These are phyloP conservation scores for Sapayoa aenigma DNA, from an alignment of 2,113 vertebrate species.

Conservation along the genomic window DNA sequence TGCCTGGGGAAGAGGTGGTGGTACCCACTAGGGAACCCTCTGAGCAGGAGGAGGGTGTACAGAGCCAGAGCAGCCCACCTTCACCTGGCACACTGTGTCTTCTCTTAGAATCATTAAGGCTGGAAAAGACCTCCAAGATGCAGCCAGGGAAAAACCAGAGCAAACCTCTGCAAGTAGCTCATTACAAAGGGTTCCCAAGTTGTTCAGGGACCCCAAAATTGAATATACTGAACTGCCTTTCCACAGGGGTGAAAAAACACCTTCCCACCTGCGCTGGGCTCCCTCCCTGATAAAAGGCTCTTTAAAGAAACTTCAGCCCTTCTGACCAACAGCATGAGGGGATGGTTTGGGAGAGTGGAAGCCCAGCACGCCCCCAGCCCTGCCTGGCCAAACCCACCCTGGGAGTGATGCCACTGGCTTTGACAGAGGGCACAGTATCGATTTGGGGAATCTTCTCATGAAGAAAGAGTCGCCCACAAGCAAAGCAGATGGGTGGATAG, in stretches of 20 bases:
- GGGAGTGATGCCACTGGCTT: background rate
- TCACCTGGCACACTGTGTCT: background rate
- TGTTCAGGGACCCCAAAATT: background rate
- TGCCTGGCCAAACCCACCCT: background rate
- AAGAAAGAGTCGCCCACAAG: conserved; percentile 17
- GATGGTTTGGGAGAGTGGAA: background rate
- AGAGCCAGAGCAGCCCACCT: background rate
- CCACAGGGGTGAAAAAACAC: background rate
- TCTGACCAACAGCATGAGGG: background rate
- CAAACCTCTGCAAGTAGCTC: background rate
- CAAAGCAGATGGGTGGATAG: background rate
- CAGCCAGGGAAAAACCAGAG: background rate
- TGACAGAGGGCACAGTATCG: background rate
- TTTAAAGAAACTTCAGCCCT: background rate
- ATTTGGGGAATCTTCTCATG: background rate
- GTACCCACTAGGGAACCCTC: background rate
- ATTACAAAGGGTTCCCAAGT: background rate
- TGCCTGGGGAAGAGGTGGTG: background rate
- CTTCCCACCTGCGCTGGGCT: fast-evolving
- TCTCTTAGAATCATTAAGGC: background rate
- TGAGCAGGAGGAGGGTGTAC: background rate
- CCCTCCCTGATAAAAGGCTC: background rate
- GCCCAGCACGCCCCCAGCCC: fast-evolving
- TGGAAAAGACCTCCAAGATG: background rate
- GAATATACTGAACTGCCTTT: background rate